Base-by-base conservation (phyloP, 2,888 invertebrate genomes). In the Lasioglossum figueresi region DNA sequence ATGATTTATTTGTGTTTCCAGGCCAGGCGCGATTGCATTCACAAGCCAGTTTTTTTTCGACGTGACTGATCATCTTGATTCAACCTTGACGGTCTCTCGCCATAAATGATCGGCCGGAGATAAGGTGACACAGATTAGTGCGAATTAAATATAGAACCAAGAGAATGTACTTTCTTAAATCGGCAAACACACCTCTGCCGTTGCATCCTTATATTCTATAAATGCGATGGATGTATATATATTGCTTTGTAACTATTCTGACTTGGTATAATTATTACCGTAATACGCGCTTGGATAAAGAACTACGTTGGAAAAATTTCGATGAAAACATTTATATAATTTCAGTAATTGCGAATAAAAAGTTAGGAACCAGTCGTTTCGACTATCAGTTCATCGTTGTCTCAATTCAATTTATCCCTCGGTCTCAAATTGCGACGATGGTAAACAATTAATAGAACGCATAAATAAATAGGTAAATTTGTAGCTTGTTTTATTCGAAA, bases 81-180 rank as follows among this genome's bases (percentile, higher is more conserved):
- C 1, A 70, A 70, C 80, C 85, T 71, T 72, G 85, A 85, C 72
- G 16, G 56, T 56, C 19, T 19, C 37, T 23, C 12, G 48, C 43
- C 31, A 27, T 52, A 79, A 45, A 76, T 31, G 59, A 76, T 34
- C 43, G 59, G 12, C 16, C 8, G 68, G 43, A 78, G 63, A 63
- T 48, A 72, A 48, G 43, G 43, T 27, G 12, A 45, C 37, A 23
- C 37, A 43, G 31, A 56, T 37, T 43, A 34, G 12, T 27, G 6
- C 14, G 43, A 73, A 76, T 77, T 83, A 75, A 88, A 82, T 74
- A 80, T 80, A 80, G 63, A 80, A 77, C n/a, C 43, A 31, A 74
- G 40, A 31, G 40, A 48, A n/a, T 16, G 34, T n/a, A 19, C 34
- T 27, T 16, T 37, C 70, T 23, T 23, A 68, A 63, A 23, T 19